A percentile compares a stretch with the other conserved stretches of the same genome.
phyloP scores from a whole-genome alignment of 2,113 vertebrate genomes.

The Mionectes macconnelli region DNA sequence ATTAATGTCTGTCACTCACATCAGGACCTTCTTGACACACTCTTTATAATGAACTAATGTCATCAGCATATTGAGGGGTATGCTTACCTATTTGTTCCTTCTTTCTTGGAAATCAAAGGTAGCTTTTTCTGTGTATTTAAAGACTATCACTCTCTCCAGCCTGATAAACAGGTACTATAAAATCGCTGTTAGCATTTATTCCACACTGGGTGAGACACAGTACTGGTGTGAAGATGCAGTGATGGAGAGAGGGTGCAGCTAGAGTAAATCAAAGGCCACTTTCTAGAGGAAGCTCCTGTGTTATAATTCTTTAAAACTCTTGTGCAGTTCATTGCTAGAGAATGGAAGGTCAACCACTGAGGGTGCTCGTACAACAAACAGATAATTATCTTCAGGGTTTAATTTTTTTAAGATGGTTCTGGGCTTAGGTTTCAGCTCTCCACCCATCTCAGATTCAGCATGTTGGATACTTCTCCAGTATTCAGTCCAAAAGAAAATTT shows the following conservation, averaged over 20 bases:
- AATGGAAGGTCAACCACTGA: not conserved
- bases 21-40: conserved; percentile 13
- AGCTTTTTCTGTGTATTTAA: not conserved
- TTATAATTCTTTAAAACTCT: not conserved
- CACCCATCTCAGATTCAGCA: not conserved
- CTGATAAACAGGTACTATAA: not conserved
- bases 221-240: not conserved
- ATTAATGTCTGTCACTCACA: not conserved
- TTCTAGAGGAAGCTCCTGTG: not conserved
- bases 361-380: not conserved
- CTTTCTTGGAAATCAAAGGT: conserved; percentile 14
- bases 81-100: not conserved
- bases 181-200: not conserved
- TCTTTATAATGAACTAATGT: conserved; percentile 32
- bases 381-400: not conserved
- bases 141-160: conserved; percentile 2
- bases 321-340: conserved; percentile 16
- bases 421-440: conserved; percentile 25
- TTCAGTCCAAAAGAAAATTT: not conserved
- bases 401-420: not conserved
- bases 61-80: not conserved
- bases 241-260: conserved; percentile 5
- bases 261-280: not conserved
- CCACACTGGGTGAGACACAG: not conserved
- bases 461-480: not conserved